Percentiles rank a stretch among this genome's conserved stretches.
These are phyloP conservation scores for Lucilia sericata DNA, from an alignment of 1,140 invertebrate genomes.

Conservation along the genomic window DNA sequence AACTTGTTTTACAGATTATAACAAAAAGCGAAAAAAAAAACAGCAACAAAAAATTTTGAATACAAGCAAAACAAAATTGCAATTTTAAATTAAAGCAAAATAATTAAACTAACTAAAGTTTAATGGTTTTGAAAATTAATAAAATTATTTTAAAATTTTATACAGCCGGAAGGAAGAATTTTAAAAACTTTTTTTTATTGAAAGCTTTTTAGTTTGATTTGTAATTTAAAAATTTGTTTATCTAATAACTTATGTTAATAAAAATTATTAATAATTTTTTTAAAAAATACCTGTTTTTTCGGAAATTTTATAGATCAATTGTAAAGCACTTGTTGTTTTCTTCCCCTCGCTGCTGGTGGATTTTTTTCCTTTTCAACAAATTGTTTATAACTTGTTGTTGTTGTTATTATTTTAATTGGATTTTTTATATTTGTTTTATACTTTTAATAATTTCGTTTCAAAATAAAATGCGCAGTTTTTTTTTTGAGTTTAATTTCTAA, in stretches of 20 bases:
- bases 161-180: constrained; percentile 32
- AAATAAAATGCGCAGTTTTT: neutral
- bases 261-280: too few species aligned
- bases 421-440: neutral
- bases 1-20: constrained; percentile 37
- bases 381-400: too few species aligned
- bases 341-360: too few species aligned
- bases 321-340: too few species aligned
- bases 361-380: too few species aligned
- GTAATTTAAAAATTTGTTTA: too few species aligned
- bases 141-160: neutral
- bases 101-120: neutral
- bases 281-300: neutral
- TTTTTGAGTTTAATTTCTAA: neutral
- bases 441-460: neutral
- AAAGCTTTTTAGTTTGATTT: too few species aligned
- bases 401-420: neutral
- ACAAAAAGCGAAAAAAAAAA: constrained; percentile 11
- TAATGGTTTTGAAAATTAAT: neutral
- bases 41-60: neutral
- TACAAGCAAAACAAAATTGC: neutral
- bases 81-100: constrained; percentile 24
- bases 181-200: too few species aligned
- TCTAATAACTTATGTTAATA: too few species aligned
- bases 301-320: neutral